A percentile compares a stretch with the other conserved stretches of the same genome.
These are phyloP conservation scores for Agrilus mali DNA, from an alignment of 2,888 invertebrate genomes.

Conservation along the genomic window DNA sequence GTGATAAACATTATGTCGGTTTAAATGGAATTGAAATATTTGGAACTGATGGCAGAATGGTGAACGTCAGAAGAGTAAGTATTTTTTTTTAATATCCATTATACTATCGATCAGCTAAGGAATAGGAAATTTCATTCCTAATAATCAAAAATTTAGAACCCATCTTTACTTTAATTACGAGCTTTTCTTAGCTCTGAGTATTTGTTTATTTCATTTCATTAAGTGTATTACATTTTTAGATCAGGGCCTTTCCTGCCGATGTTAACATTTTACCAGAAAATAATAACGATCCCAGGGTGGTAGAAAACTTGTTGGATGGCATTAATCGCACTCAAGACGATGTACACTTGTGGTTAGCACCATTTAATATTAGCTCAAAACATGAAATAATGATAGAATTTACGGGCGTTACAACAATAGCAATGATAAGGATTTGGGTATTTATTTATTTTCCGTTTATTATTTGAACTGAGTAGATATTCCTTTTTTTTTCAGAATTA, in stretches of 20 bases:
- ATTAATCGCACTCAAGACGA: constrained; percentile 64
- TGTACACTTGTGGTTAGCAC: constrained; percentile 62
- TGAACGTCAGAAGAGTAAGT: constrained; percentile 47
- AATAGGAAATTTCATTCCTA: no score
- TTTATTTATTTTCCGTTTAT: neutral
- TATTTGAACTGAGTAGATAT: constrained; percentile 2
- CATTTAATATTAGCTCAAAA: constrained; percentile 45
- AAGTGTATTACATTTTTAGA: constrained; percentile 27
- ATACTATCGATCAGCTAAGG: no score
- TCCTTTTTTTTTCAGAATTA: constrained; percentile 52
- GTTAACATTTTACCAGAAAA: constrained; percentile 56
- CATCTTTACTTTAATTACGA: no score
- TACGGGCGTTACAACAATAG: constrained; percentile 26
- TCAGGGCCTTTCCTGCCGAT: constrained; percentile 42
- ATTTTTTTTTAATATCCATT: neutral
- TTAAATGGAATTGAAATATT: constrained; percentile 69
- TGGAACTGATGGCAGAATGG: constrained; percentile 45
- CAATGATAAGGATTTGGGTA: constrained; percentile 31
- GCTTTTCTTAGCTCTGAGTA: neutral
- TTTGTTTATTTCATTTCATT: neutral
- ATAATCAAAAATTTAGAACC: no score
- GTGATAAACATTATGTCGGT: constrained; percentile 66
- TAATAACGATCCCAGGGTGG: constrained; percentile 46
- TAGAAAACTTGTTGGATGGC: constrained; percentile 55
- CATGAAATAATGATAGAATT: constrained; percentile 50